These are phyloP conservation scores for Antedon bifida DNA, from an alignment of 35 echinoderm and acorn worm genomes.

Conservation along the genomic window DNA sequence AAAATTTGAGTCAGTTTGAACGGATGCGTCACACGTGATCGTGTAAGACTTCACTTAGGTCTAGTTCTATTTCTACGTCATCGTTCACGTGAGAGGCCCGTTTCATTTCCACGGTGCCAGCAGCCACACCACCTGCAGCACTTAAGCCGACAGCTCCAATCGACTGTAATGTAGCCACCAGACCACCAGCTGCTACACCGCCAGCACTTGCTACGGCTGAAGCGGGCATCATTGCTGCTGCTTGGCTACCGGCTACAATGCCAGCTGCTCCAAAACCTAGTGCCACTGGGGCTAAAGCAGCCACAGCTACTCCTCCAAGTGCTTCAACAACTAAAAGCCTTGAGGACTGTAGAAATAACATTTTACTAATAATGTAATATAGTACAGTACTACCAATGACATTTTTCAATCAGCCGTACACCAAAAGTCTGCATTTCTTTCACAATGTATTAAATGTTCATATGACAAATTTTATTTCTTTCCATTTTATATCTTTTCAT, in stretches of 20 bases:
- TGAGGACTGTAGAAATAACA: no score
- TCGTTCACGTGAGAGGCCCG: not conserved
- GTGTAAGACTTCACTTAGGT: not conserved
- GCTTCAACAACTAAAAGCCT: no score
- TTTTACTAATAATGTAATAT: no score
- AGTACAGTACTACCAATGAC: no score
- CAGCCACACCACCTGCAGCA: not conserved
- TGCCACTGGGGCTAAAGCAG: not conserved
- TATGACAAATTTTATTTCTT: no score
- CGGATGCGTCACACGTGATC: not conserved
- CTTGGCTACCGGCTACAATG: not conserved
- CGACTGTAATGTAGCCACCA: not conserved
- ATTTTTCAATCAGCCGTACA: no score
- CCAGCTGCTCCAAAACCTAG: not conserved
- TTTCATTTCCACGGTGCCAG: not conserved
- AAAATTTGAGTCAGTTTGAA: not conserved
- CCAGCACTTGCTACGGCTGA: not conserved
- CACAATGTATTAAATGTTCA: no score
- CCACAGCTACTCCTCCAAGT: not conserved
- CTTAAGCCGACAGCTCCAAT: not conserved
- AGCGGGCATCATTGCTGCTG: not conserved
- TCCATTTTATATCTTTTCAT: no score
- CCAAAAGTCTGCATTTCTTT: no score
- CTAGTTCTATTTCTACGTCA: not conserved
- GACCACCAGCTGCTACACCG: not conserved